Evolutionary conservation across 2,888 invertebrate species (phyloP).

Genomic region (Elmis aenea): DNA sequence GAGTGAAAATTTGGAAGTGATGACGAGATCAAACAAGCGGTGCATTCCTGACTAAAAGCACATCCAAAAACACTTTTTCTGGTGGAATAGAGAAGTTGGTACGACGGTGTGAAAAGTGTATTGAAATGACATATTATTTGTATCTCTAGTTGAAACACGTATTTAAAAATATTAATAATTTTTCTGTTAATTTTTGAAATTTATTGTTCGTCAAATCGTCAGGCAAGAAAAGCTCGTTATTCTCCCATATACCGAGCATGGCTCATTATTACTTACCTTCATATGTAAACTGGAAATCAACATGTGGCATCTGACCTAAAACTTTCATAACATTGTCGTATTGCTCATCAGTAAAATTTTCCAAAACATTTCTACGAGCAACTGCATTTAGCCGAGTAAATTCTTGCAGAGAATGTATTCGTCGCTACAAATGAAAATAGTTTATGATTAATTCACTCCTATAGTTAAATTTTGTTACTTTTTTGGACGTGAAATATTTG

Average conservation of each 20-base stretch:
- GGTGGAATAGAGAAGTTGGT: too few relatives aligned
- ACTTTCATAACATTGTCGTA: constrained; percentile 93
- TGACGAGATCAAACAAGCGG: too few relatives aligned
- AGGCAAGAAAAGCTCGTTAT: neutral
- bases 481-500: constrained; percentile 79
- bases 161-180: too few relatives aligned
- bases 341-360: constrained; percentile 80
- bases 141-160: too few relatives aligned
- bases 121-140: too few relatives aligned
- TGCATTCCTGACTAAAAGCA: too few relatives aligned
- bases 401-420: constrained; percentile 84
- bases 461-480: constrained; percentile 44
- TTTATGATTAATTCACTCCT: neutral
- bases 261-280: constrained; percentile 89
- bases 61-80: too few relatives aligned
- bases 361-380: constrained; percentile 78
- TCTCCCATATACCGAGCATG: too few relatives aligned
- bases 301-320: constrained; percentile 84
- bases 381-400: constrained; percentile 86
- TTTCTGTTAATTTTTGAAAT: neutral
- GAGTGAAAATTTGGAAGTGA: too few relatives aligned
- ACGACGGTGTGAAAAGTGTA: too few relatives aligned
- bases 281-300: constrained; percentile 87
- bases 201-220: too few relatives aligned
- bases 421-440: constrained; percentile 50